Evolutionary conservation across 2,888 invertebrate genomes (phyloP), one percentile per base, ranked within the genome.

Genomic region (Leucophora obtusa): DNA sequence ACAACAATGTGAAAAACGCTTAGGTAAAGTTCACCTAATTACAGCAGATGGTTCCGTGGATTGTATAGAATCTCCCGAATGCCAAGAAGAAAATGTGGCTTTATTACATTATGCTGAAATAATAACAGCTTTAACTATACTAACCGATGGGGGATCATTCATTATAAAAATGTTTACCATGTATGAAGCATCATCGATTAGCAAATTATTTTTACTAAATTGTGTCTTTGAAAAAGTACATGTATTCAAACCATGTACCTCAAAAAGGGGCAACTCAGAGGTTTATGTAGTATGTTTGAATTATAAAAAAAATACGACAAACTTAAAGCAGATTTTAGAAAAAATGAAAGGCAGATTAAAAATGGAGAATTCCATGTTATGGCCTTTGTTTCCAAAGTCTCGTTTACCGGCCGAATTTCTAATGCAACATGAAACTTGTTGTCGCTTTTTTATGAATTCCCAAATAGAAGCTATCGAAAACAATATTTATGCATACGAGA

Each of bases 1-100:
- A 7, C 87, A 91, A 7, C 90, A 91, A 70, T 91, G 92, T 2
- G 89, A 89, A 47, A 85, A 90, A 51, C 84, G 84, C 1, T 76
- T 73, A 21, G 92, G 92, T 47, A 86, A 95, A 92, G 92, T 93
- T 2, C 87, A 93, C 79, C 88, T 96, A 15, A 93, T 98, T 38
- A 98, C 98, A 6, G 97, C 97, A 0, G 98, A 98, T 92, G 98
- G 98, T 0, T 97, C 98, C 85, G 93, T 98, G 35, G 95, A 98
- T 88, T 98, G 98, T 87, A 93, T 95, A 82, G 92, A 93, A 69
- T 92, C 93, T 85, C 98, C 98, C 0, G 96, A 94, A 47, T 95
- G 96, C 84, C 98, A 98, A 89, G 98, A 98, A 87, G 92, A 91
- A 72, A 91, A 93, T 0, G 96, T 98, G 0, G 93, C 94, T 8